Evolutionary conservation across 2,888 invertebrate species (phyloP).

Genomic region (Epsilonema sp.): DNA sequence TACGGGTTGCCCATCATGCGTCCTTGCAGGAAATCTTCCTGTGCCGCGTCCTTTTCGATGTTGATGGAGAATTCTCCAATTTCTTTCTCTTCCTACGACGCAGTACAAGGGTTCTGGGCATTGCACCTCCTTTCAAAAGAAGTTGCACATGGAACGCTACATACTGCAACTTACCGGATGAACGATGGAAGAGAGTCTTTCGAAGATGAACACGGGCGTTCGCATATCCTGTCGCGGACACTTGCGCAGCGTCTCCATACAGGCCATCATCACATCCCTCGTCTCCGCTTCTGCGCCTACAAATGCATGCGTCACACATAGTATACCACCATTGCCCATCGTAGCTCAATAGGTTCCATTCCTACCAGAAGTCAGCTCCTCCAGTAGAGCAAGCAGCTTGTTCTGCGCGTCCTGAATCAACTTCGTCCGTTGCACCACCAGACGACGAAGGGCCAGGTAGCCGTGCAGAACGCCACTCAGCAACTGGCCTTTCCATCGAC

Average conservation of each 20-base stretch:
- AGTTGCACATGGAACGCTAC: too few relatives aligned
- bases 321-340: too few relatives aligned
- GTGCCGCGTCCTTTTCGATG: conserved; percentile 90
- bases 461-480: conserved; percentile 79
- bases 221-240: conserved; percentile 66
- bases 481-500: conserved; percentile 66
- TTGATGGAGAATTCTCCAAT: conserved; percentile 87
- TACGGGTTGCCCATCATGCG: conserved; percentile 97
- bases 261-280: conserved; percentile 85
- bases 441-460: conserved; percentile 64
- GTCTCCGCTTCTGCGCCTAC: conserved; percentile 79
- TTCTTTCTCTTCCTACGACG: conserved; percentile 50
- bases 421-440: conserved; percentile 80
- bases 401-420: conserved; percentile 90
- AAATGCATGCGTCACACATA: too few relatives aligned
- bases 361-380: conserved; percentile 75
- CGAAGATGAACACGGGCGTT: conserved; percentile 92
- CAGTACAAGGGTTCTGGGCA: neutral
- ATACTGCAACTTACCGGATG: conserved; percentile 49
- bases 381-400: conserved; percentile 67
- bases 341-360: neutral
- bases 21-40: conserved; percentile 92
- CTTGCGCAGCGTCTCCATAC: conserved; percentile 80
- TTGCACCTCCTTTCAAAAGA: neutral
- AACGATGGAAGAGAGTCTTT: conserved; percentile 83